These are phyloP conservation scores for Myotis davidii DNA, from an alignment of 2,113 vertebrate genomes.

Conservation along the genomic window DNA sequence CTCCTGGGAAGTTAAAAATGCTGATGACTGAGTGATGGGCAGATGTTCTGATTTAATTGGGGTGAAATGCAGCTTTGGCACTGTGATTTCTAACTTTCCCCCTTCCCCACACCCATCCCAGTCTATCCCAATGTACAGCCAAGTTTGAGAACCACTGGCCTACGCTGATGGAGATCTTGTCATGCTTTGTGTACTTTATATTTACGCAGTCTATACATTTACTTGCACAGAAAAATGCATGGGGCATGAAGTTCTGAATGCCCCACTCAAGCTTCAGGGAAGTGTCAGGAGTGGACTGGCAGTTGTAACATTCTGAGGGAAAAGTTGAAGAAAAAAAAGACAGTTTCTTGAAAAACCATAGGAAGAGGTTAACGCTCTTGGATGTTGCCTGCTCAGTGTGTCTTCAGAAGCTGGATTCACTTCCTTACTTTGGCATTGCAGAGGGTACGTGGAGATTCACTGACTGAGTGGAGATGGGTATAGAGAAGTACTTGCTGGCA, in stretches of 20 bases:
- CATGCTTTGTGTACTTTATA: neutral
- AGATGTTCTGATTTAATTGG: neutral
- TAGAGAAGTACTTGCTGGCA: neutral
- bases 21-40: neutral
- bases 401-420: neutral
- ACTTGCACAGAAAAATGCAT: neutral
- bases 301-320: neutral
- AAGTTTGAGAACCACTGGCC: neutral
- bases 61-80: neutral
- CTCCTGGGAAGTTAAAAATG: neutral
- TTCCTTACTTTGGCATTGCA: neutral
- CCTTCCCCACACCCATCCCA: neutral
- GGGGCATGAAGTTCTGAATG: neutral
- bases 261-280: neutral
- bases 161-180: neutral
- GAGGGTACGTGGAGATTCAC: neutral
- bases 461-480: neutral
- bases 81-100: neutral
- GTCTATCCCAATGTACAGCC: neutral
- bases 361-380: neutral
- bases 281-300: neutral
- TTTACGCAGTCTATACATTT: neutral
- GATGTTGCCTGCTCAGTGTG: neutral
- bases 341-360: neutral
- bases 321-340: neutral